phyloP scores from a whole-genome alignment of 2,113 vertebrate species.

The Lates calcarifer region DNA sequence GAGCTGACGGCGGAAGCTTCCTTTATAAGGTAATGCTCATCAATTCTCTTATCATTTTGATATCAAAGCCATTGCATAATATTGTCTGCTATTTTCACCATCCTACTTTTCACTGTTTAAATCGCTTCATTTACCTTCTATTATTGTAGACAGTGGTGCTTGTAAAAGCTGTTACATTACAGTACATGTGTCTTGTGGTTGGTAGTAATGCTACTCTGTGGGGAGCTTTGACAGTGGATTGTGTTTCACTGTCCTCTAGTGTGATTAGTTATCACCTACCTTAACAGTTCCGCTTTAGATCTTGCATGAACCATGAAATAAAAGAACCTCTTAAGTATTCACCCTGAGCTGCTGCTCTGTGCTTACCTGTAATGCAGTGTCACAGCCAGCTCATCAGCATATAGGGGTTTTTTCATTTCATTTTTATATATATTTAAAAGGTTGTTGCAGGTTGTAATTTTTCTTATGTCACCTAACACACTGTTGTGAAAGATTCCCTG shows the following conservation, averaged over 20 bases:
- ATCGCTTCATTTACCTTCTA: not conserved
- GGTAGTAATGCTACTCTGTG: slow-evolving; percentile 25
- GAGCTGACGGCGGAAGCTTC: slow-evolving; percentile 49
- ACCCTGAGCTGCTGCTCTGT: slow-evolving; percentile 26
- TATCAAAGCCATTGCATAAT: not conserved
- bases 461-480: not conserved
- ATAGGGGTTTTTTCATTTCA: not conserved
- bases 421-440: not conserved
- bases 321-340: not conserved
- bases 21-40: slow-evolving; percentile 68
- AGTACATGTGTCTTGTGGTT: slow-evolving; percentile 24
- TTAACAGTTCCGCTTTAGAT: slow-evolving; percentile 46
- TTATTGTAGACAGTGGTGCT: not conserved
- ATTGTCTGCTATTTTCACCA: not conserved
- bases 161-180: slow-evolving; percentile 13
- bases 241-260: slow-evolving; percentile 63
- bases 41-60: not conserved
- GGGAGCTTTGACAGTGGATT: slow-evolving; percentile 32
- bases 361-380: not conserved
- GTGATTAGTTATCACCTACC: slow-evolving; percentile 60
- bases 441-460: not conserved
- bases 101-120: not conserved
- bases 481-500: not conserved
- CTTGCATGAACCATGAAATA: slow-evolving; percentile 43
- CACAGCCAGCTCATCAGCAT: not conserved